Conservation (phyloP, 2,888 invertebrate genomes). For the Ectobius pallidus region DNA sequence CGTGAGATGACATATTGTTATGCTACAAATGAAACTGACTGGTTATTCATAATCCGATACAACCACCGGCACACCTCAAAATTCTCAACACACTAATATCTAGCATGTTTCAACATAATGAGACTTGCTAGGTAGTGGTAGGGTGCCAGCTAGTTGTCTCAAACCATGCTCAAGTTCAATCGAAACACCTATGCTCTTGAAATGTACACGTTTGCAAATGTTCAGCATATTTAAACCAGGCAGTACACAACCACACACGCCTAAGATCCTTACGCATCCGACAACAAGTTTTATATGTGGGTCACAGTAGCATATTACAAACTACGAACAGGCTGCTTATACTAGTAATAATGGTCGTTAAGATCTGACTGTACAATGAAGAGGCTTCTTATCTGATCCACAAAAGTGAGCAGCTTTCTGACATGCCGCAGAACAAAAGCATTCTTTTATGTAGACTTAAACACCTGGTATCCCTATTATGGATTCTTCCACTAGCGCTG, state of each 20-base stretch:
- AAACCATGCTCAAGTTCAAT: not conserved
- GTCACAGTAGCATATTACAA: not conserved
- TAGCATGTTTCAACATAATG: not conserved
- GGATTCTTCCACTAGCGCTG: too few relatives aligned
- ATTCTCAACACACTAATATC: not conserved
- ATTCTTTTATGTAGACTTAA: too few relatives aligned
- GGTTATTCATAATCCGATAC: slow-evolving; percentile 6
- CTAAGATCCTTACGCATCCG: slow-evolving; percentile 4
- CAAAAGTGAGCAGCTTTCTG: too few relatives aligned
- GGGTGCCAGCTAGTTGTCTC: slow-evolving; percentile 20
- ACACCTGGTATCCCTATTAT: too few relatives aligned
- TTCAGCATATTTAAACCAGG: slow-evolving; percentile 29
- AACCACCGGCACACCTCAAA: slow-evolving; percentile 7
- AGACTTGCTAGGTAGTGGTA: slow-evolving; percentile 6
- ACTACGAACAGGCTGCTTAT: not conserved
- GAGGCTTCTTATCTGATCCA: too few relatives aligned
- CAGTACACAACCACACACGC: slow-evolving; percentile 26
- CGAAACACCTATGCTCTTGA: not conserved
- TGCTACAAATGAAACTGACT: not conserved
- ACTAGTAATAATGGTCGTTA: too few relatives aligned
- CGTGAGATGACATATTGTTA: too few relatives aligned
- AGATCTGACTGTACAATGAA: too few relatives aligned
- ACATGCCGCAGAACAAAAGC: too few relatives aligned
- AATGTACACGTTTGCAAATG: slow-evolving; percentile 7
- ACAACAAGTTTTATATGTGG: not conserved